phyloP scores from a whole-genome alignment of 2,888 invertebrate species.

The Siphlonurus alternatus region DNA sequence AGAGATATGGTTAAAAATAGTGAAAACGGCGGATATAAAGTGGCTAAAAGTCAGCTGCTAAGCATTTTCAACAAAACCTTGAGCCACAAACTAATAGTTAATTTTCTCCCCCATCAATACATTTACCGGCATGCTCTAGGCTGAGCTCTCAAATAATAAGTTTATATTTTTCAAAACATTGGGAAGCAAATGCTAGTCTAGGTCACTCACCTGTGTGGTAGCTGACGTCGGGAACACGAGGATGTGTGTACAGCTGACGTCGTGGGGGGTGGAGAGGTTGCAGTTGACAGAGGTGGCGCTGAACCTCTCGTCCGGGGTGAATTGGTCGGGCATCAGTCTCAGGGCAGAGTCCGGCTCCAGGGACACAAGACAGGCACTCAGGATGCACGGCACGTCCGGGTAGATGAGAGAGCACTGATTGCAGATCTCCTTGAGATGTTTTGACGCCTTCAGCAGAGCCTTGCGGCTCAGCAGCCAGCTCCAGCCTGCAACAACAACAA shows the following conservation, averaged over 20 bases:
- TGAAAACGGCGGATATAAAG: too few species aligned
- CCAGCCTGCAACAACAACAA: constrained; percentile 45
- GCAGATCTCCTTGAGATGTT: constrained; percentile 79
- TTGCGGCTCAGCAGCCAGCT: constrained; percentile 84
- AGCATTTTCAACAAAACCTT: too few species aligned
- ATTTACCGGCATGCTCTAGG: too few species aligned
- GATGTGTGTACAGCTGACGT: constrained; percentile 94
- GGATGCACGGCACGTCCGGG: constrained; percentile 76
- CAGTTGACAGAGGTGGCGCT: constrained; percentile 75
- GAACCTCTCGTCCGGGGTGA: constrained; percentile 88
- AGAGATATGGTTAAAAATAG: too few species aligned
- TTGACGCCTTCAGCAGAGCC: constrained; percentile 72
- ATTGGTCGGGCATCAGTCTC: constrained; percentile 84
- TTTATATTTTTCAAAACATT: too few species aligned
- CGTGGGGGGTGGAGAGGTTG: constrained; percentile 85
- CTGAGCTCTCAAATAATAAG: too few species aligned
- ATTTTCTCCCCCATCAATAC: too few species aligned
- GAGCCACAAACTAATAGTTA: too few species aligned
- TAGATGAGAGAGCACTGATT: constrained; percentile 70
- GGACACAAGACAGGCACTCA: constrained; percentile 95
- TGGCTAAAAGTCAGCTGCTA: too few species aligned
- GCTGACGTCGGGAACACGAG: constrained; percentile 96
- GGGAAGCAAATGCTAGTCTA: too few species aligned
- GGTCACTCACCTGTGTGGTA: constrained; percentile 67
- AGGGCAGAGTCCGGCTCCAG: constrained; percentile 79